These are phyloP conservation scores for Cosmopolites sordidus DNA, from an alignment of 2,888 invertebrate species.

Conservation along the genomic window DNA sequence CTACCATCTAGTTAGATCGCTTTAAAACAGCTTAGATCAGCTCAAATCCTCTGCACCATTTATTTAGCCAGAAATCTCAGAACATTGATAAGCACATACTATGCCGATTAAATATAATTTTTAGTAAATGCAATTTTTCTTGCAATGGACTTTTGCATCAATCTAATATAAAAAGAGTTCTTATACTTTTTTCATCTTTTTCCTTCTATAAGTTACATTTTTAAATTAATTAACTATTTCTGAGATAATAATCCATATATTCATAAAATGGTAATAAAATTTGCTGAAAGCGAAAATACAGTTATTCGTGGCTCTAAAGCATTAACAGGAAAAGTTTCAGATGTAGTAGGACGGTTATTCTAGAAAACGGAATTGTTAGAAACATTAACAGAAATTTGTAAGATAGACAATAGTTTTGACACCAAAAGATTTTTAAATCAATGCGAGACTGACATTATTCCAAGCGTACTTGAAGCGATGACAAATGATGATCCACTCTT, in stretches of 20 bases:
- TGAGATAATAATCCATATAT: constrained; percentile 97
- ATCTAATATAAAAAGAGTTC: too few relatives aligned
- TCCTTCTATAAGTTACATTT: neutral
- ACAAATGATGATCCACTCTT: constrained; percentile 77
- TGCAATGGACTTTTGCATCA: too few relatives aligned
- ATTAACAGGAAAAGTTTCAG: constrained; percentile 86
- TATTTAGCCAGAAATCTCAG: too few relatives aligned
- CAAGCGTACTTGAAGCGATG: constrained; percentile 96
- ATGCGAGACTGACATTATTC: constrained; percentile 95
- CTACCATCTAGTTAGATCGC: too few relatives aligned
- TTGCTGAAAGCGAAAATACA: constrained; percentile 97
- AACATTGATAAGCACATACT: too few relatives aligned
- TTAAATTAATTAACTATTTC: neutral
- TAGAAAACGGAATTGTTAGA: constrained; percentile 95
- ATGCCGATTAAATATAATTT: too few relatives aligned
- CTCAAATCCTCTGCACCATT: too few relatives aligned
- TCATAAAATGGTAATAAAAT: constrained; percentile 91
- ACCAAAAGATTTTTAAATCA: constrained; percentile 85
- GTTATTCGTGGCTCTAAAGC: constrained; percentile 84
- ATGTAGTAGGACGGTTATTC: constrained; percentile 82
- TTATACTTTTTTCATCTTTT: neutral
- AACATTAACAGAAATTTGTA: constrained; percentile 95
- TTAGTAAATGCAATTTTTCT: too few relatives aligned
- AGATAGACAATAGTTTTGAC: constrained; percentile 92
- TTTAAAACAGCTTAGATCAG: too few relatives aligned